phyloP scores from a whole-genome alignment of 2,888 invertebrate genomes.

The Zaprionus lineosus region DNA sequence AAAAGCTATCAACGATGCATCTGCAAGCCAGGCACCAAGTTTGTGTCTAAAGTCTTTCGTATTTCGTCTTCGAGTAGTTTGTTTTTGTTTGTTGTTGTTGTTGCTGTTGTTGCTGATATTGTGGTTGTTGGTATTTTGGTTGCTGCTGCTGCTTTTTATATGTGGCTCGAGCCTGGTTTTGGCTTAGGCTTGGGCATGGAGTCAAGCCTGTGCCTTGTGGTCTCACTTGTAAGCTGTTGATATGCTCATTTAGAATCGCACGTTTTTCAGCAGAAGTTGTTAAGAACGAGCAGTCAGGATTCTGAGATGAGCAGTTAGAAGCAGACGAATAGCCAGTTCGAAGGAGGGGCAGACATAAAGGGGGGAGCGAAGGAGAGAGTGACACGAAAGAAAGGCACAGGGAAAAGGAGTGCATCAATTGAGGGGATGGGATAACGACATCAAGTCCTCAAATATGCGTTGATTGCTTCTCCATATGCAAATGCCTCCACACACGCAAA shows the following conservation, averaged over 20 bases:
- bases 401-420: conserved; percentile 4
- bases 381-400: conserved; percentile 11
- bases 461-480: conserved; percentile 60
- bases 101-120: conserved; percentile 16
- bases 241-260: conserved; percentile 78
- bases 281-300: conserved; percentile 45
- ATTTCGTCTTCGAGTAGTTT: conserved; percentile 49
- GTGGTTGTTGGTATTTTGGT: conserved; percentile 14
- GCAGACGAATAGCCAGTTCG: background rate
- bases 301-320: background rate
- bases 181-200: conserved; percentile 4
- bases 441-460: conserved; percentile 41
- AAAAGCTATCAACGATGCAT: conserved; percentile 76
- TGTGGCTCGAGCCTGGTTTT: conserved; percentile 20
- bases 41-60: conserved; percentile 63
- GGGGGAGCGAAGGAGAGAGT: background rate
- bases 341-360: background rate
- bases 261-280: conserved; percentile 79
- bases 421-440: conserved; percentile 20
- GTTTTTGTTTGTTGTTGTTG: conserved; percentile 15
- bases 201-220: conserved; percentile 19
- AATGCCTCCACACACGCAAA: conserved; percentile 38
- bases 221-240: conserved; percentile 72
- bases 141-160: conserved; percentile 29
- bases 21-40: conserved; percentile 48